Conservation (phyloP, 2,888 invertebrate species). For the Cheilosia impressa region DNA sequence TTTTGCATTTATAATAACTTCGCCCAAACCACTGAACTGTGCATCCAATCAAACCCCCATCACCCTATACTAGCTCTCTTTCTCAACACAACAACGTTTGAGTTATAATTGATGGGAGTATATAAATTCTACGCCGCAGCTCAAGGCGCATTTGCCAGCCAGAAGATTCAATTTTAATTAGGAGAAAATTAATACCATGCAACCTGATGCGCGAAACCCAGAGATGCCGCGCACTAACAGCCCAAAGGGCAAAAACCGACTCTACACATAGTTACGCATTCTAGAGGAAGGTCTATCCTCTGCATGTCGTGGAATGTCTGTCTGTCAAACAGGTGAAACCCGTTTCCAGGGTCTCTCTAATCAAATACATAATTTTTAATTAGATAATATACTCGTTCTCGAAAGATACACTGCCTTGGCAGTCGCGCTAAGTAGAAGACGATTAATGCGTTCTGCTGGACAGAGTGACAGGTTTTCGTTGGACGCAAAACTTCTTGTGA, state of each 20-base stretch:
- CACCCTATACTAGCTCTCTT: constrained; percentile 14
- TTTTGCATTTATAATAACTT: too few species aligned
- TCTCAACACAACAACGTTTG: background rate
- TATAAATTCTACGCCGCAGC: constrained; percentile 23
- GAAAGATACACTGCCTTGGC: background rate
- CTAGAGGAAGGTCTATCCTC: constrained; percentile 5
- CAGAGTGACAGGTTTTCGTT: constrained; percentile 55
- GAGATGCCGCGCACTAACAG: constrained; percentile 1
- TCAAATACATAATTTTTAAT: constrained; percentile 70
- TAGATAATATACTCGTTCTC: constrained; percentile 46
- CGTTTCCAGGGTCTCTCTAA: constrained; percentile 49
- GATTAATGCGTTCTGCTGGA: constrained; percentile 59
- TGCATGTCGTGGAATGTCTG: constrained; percentile 12
- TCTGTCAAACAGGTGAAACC: constrained; percentile 52
- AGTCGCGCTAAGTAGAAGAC: constrained; percentile 49
- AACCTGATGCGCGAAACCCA: constrained; percentile 14
- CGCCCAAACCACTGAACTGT: too few species aligned
- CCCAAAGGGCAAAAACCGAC: constrained; percentile 32
- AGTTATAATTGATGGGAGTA: constrained; percentile 47
- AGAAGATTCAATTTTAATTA: constrained; percentile 72
- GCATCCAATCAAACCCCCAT: background rate
- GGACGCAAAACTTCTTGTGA: background rate
- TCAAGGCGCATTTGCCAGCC: constrained; percentile 15
- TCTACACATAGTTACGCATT: constrained; percentile 30
- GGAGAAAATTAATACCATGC: constrained; percentile 53